Evolutionary conservation across 2,113 vertebrate species (phyloP).

Genomic region (Pandion haliaetus): DNA sequence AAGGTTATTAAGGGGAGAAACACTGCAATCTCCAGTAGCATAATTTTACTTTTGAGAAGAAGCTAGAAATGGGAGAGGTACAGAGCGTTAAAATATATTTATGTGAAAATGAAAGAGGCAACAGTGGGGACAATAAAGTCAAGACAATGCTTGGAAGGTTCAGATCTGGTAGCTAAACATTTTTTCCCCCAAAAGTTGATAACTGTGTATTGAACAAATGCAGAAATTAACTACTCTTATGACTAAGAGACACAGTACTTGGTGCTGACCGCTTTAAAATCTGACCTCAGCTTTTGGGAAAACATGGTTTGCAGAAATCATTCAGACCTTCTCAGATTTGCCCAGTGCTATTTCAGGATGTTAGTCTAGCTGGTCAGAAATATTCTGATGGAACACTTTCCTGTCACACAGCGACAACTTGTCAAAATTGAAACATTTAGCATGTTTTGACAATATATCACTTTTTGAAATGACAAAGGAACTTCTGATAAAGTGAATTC

Average conservation of each 20-base stretch:
- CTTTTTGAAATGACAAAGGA: background rate
- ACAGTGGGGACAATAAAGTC: background rate
- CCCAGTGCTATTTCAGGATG: background rate
- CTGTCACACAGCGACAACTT: background rate
- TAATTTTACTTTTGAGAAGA: background rate
- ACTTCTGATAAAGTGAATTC: background rate
- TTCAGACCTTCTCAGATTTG: too few species aligned
- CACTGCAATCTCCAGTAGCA: fast-evolving
- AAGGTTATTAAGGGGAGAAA: background rate
- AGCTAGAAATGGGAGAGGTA: background rate
- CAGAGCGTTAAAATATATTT: background rate
- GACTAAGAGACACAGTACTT: too few species aligned
- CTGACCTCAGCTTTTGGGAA: background rate
- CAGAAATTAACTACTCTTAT: fast-evolving
- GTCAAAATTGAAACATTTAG: background rate
- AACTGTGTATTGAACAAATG: background rate
- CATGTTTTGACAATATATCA: background rate
- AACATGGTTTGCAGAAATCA: background rate
- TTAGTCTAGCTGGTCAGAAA: background rate
- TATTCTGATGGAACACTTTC: background rate
- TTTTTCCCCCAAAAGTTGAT: fast-evolving
- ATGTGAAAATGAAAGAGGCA: background rate
- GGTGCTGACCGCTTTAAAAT: fast-evolving
- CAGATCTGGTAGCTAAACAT: background rate
- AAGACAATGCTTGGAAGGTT: background rate